These are phyloP conservation scores for Alloplasta piceator DNA, from an alignment of 2,888 invertebrate genomes.

Conservation along the genomic window DNA sequence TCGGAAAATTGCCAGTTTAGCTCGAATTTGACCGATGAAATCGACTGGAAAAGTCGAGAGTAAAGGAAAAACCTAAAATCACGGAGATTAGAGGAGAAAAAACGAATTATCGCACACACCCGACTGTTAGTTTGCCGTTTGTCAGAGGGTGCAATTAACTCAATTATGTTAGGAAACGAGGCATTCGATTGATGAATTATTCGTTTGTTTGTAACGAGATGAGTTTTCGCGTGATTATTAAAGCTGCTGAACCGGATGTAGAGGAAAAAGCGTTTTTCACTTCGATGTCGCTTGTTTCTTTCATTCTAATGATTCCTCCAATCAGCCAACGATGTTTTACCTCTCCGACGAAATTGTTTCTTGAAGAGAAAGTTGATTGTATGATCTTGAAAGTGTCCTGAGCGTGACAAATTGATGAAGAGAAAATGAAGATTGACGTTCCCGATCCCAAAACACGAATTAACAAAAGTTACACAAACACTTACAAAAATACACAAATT, in stretches of 20 bases:
- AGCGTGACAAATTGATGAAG: conserved; percentile 20
- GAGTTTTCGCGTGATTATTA: conserved; percentile 38
- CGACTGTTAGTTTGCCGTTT: conserved; percentile 60
- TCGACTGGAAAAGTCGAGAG: not conserved
- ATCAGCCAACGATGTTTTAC: conserved; percentile 75
- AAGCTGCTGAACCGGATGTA: conserved; percentile 35
- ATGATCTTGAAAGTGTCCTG: conserved; percentile 36
- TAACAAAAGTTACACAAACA: conserved; percentile 50
- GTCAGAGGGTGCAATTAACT: conserved; percentile 56
- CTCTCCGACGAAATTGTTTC: conserved; percentile 76
- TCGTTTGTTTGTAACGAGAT: conserved; percentile 13
- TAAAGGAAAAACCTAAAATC: conserved; percentile 31
- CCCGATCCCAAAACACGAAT: conserved; percentile 40
- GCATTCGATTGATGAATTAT: conserved; percentile 18
- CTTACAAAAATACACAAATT: conserved; percentile 51
- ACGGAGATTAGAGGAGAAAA: not conserved
- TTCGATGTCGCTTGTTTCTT: conserved; percentile 31
- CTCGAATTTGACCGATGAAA: conserved; percentile 37
- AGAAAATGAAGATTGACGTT: conserved; percentile 33
- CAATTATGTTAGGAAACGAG: conserved; percentile 47
- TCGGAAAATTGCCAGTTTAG: conserved; percentile 38
- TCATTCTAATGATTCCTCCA: conserved; percentile 75
- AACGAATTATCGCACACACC: conserved; percentile 44
- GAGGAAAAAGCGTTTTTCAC: conserved; percentile 28
- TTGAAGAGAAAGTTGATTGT: conserved; percentile 19